phyloP scores from a whole-genome alignment of 2,797 vertebrate genomes.

The Xenentodon cancila region DNA sequence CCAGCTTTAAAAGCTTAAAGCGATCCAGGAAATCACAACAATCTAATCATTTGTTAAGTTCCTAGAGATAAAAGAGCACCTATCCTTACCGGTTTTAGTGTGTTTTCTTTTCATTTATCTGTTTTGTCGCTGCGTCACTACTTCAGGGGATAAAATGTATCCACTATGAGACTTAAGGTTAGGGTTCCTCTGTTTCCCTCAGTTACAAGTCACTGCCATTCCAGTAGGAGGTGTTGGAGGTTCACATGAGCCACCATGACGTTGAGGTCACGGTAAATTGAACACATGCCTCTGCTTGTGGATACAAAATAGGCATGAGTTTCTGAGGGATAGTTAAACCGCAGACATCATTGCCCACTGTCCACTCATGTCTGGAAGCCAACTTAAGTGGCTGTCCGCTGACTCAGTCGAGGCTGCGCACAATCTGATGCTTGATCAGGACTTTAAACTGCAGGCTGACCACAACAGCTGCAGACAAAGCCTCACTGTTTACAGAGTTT shows the following conservation, averaged over 20 bases:
- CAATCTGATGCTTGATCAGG: constrained; percentile 28
- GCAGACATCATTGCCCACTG: constrained; percentile 47
- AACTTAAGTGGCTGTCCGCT: constrained; percentile 33
- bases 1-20: no score
- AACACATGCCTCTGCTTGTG: constrained; percentile 30
- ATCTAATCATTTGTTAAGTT: no score
- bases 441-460: constrained; percentile 34
- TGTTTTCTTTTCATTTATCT: no score
- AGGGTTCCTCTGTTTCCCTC: neutral
- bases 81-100: no score
- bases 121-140: no score
- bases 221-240: constrained; percentile 19
- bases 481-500: constrained; percentile 55
- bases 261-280: constrained; percentile 32
- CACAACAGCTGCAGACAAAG: constrained; percentile 68
- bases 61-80: no score
- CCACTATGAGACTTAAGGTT: neutral
- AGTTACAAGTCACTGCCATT: neutral
- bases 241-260: constrained; percentile 34
- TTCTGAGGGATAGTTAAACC: constrained; percentile 32
- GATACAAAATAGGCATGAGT: constrained; percentile 34
- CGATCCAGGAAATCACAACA: no score
- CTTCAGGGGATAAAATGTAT: neutral
- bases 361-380: constrained; percentile 40
- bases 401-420: constrained; percentile 11